Evolutionary conservation across 1,140 invertebrate genomes (phyloP), one percentile per base, ranked within the genome.

Genomic region (Drosophila fuyamai): DNA sequence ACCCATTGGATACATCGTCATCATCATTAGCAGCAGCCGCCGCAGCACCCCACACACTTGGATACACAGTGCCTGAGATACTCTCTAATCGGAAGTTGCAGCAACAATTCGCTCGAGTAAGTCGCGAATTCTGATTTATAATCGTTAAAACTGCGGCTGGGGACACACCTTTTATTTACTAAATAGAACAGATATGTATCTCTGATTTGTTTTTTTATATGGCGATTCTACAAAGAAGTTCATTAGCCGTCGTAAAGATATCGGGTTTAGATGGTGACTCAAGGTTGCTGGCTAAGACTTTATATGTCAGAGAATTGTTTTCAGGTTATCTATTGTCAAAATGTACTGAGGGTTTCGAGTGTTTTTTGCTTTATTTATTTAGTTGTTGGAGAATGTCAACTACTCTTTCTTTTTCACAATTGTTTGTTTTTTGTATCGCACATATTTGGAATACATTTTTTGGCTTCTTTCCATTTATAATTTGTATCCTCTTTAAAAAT

Each of bases 21-120:
- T 16, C 47, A 32, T 4, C 47, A 32, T 14, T 8, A 50, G 7
- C 29, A 14, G 7, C 48, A 38, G 36, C 36, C 9, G 13, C 47
- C 27, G 8, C 32, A 58, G 36, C 40, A 32, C 70, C 57, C 71
- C 61, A 76, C 79, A 70, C 73, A 76, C 50, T 86, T 86, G 83
- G 83, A 88, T 86, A 86, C 79, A 66, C 63, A 79, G 71, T 61
- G 50, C 66, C 75, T 67, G 65, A 72, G 68, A 72, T 71, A 71
- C 66, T 71, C 66, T 71, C 53, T 35, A 71, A 53, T 72, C 38
- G 65, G 68, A 62, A 78, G 65, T 76, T 65, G 70, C 70, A 79
- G 55, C 63, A 73, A 65, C 57, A 88, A 86, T 83, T 89, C 76
- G 79, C 68, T 83, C 65, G 83, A 86, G 83, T 86, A 86, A 86